Base-by-base conservation (phyloP, 1,140 invertebrate genomes). In the Hestina assimilis region DNA sequence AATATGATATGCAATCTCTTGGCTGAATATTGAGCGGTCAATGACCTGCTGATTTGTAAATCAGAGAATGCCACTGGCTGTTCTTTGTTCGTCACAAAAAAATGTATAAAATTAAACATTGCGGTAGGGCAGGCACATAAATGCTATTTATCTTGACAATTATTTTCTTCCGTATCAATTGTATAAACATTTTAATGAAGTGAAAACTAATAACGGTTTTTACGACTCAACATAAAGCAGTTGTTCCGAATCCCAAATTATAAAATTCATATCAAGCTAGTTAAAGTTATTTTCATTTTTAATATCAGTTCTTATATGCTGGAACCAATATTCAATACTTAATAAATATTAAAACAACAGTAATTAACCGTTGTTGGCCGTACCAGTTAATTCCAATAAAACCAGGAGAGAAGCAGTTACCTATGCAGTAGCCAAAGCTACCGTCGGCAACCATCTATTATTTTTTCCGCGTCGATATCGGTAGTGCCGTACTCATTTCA, bases 1-100 rank as follows among this genome's bases (percentile, higher is more conserved):
- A 72, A 75, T 76, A 61, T 69, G 72, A 74, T 79, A 75, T 75
- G 66, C 72, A 75, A 72, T 72, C 66, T 72, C 42, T 75, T 61
- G 64, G 70, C 69, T 61, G 63, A 67, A 65, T 65, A 64, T 68
- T 69, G 67, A 66, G 54, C 63, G 72, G 76, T 75, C 74, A 60
- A 64, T 55, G 70, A 74, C 69, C 69, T 61, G 51, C 47, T n/a
- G n/a, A n/a, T n/a, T 53, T 57, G 62, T 41, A 35, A 59, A 45
- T 52, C 47, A 52, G 56, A 45, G 47, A 60, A 65, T 51, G 62
- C 54, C 62, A 57, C 52, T 31, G 38, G 6, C 11, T 21, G 56
- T 9, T 51, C 50, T 51, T 45, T 38, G 43, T 29, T 31, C 53
- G 52, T 35, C 43, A 45, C 28, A 53, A 33, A 55, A 55, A 52